Conservation (phyloP, 1,140 invertebrate species). For the Aphidius ervi region DNA sequence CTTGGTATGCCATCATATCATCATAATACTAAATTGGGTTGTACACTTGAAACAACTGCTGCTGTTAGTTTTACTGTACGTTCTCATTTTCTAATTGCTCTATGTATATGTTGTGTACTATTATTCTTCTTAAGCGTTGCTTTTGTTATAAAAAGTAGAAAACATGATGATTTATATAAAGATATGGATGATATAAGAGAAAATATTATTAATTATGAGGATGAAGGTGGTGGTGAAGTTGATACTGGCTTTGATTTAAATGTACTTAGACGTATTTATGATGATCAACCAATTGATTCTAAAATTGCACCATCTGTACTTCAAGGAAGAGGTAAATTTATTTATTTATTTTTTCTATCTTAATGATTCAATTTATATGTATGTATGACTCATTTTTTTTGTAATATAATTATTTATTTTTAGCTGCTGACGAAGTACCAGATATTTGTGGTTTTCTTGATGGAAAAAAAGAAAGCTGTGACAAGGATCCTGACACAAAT, state of each 20-base stretch:
- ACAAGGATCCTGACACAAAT: conserved; percentile 84
- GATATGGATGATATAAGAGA: conserved; percentile 94
- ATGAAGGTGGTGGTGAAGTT: conserved; percentile 93
- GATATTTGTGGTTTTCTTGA: conserved; percentile 89
- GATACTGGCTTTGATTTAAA: conserved; percentile 92
- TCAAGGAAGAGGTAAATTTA: conserved; percentile 42
- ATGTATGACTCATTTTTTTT: background rate
- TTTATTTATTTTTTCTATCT: background rate
- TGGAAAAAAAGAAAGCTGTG: conserved; percentile 82
- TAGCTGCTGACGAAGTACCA: conserved; percentile 60
- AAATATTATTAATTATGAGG: conserved; percentile 96
- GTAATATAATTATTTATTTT: background rate
- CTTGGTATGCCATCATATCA: conserved; percentile 67
- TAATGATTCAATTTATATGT: background rate
- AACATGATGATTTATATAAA: conserved; percentile 82
- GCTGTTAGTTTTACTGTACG: conserved; percentile 50
- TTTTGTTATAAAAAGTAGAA: conserved; percentile 76
- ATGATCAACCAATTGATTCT: conserved; percentile 55
- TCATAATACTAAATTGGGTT: conserved; percentile 65
- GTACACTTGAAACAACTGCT: conserved; percentile 64
- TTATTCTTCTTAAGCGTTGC: no score
- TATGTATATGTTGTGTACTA: no score
- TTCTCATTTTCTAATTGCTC: no score
- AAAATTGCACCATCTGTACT: conserved; percentile 42
- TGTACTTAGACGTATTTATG: conserved; percentile 72